A percentile compares a stretch with the other conserved stretches of the same genome.
These are phyloP conservation scores for Acomys russatus DNA, from an alignment of 2,797 vertebrate genomes.

Conservation along the genomic window DNA sequence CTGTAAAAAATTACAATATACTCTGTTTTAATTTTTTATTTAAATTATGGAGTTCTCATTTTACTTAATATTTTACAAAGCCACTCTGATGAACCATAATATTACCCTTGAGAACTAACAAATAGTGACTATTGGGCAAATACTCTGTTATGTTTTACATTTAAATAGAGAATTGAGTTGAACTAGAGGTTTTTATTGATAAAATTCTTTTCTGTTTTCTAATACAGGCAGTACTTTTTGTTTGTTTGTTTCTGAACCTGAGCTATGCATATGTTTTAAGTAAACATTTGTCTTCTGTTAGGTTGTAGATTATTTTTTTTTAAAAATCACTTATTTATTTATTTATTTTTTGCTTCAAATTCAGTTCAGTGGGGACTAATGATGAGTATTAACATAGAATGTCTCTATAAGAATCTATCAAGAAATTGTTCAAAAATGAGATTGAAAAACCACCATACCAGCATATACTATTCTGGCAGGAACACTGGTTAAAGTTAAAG, in stretches of 20 bases:
- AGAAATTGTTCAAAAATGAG: not conserved
- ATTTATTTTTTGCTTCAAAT: not conserved
- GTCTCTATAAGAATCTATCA: not conserved
- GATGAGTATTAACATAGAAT: not conserved
- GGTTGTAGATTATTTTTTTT: not conserved
- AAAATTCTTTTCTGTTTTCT: not conserved
- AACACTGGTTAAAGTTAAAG: slow-evolving; percentile 30
- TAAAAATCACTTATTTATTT: not conserved
- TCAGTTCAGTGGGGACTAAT: not conserved
- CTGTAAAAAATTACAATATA: not conserved
- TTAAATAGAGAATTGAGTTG: not conserved
- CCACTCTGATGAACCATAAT: not conserved
- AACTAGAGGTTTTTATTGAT: not conserved
- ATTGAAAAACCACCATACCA: not conserved
- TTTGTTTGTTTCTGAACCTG: not conserved
- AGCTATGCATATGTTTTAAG: not conserved
- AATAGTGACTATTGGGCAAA: not conserved
- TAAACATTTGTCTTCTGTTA: not conserved
- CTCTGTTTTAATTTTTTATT: not conserved
- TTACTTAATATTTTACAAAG: slow-evolving; percentile 14
- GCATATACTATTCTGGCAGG: not conserved
- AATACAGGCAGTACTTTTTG: not conserved
- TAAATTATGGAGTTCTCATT: not conserved
- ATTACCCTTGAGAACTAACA: not conserved
- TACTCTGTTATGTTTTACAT: not conserved